Percentiles rank a stretch among this genome's conserved stretches.
phyloP scores from a whole-genome alignment of 2,888 invertebrate genomes.

The Apotomis betuletana region DNA sequence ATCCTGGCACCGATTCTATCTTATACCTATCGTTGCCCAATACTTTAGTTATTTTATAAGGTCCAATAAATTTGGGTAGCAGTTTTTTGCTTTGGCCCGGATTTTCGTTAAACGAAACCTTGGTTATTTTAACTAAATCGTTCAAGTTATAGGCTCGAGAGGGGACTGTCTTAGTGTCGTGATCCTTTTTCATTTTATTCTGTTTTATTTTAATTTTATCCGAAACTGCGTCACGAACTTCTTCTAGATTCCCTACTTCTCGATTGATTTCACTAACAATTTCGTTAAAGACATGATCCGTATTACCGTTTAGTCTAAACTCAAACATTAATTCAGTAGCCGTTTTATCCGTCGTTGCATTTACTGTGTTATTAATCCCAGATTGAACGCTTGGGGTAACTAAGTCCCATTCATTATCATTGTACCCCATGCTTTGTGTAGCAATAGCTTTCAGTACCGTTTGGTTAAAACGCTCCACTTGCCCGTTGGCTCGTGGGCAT shows the following conservation, averaged over 20 bases:
- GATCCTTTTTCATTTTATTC: background rate
- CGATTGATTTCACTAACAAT: conserved; percentile 1
- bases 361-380: too few species aligned
- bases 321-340: background rate
- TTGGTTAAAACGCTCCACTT: too few species aligned
- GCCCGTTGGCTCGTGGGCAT: too few species aligned
- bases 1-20: background rate
- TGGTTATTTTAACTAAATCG: conserved; percentile 3
- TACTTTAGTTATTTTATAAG: conserved; percentile 7
- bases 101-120: background rate
- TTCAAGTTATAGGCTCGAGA: background rate
- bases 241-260: background rate
- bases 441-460: too few species aligned
- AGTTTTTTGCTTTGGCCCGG: conserved; percentile 5
- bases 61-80: background rate
- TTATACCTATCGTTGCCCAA: conserved; percentile 8
- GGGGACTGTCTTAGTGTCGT: too few species aligned
- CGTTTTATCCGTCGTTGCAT: conserved; percentile 19
- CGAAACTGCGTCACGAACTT: too few species aligned
- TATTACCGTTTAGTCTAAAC: too few species aligned
- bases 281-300: too few species aligned
- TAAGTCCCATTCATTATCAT: too few species aligned
- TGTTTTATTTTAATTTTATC: background rate
- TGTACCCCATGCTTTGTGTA: too few species aligned
- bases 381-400: too few species aligned